These are phyloP conservation scores for Prosapia bicincta DNA, from an alignment of 2,888 invertebrate species.

Conservation along the genomic window DNA sequence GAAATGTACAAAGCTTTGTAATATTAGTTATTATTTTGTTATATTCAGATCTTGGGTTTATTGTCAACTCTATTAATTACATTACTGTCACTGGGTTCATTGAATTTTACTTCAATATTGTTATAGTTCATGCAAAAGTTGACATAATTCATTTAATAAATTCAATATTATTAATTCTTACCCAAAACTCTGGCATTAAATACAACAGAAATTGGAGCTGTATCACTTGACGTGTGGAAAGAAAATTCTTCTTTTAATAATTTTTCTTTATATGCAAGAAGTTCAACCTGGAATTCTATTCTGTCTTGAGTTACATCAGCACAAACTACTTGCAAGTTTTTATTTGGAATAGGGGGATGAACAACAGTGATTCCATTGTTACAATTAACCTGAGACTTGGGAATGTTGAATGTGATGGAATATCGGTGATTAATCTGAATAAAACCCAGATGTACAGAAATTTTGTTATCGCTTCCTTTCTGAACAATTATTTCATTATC, in stretches of 20 bases:
- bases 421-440: conserved; percentile 17
- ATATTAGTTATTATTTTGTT: too few species aligned
- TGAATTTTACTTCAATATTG: too few species aligned
- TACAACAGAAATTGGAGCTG: not conserved
- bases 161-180: conserved; percentile 5
- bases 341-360: not conserved
- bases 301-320: not conserved
- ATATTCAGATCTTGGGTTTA: too few species aligned
- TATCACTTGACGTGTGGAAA: not conserved
- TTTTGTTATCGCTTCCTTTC: not conserved
- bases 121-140: too few species aligned
- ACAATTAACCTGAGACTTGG: not conserved
- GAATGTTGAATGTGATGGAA: conserved; percentile 4
- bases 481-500: conserved; percentile 22
- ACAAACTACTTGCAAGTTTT: not conserved
- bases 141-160: too few species aligned
- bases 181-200: conserved; percentile 21
- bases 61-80: too few species aligned
- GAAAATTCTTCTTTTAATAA: conserved; percentile 7
- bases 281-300: conserved; percentile 12
- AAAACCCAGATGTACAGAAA: conserved; percentile 21
- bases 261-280: conserved; percentile 17
- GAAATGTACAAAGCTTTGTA: too few species aligned
- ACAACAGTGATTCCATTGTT: not conserved
- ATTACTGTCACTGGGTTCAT: too few species aligned